Conservation (phyloP, 2,797 vertebrate genomes). For the Melanitta fusca region DNA sequence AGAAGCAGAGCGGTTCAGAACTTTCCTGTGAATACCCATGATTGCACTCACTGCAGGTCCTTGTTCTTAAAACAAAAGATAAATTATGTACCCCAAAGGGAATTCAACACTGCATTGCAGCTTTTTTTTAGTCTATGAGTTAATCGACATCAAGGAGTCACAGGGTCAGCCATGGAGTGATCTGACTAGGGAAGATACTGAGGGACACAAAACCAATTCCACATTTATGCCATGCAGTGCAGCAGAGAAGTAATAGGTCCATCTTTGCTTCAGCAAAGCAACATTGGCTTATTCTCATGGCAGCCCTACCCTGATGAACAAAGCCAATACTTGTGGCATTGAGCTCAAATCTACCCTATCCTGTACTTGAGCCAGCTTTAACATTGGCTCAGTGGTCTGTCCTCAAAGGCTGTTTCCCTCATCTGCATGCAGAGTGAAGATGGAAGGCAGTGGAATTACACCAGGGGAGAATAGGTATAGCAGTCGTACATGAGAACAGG, state of each 20-base stretch:
- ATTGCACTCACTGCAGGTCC: neutral
- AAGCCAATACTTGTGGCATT: neutral
- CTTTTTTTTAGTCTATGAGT: neutral
- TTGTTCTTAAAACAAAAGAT: neutral
- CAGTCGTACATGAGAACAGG: accelerated
- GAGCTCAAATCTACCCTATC: neutral
- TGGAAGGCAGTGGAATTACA: neutral
- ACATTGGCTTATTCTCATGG: neutral
- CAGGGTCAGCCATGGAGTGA: neutral
- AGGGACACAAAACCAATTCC: neutral
- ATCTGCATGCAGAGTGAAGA: neutral
- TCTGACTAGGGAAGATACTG: neutral
- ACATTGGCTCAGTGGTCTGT: neutral
- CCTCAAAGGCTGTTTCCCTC: neutral
- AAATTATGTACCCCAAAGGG: neutral
- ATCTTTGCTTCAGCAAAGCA: neutral
- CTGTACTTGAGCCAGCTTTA: neutral
- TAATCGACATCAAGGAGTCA: neutral
- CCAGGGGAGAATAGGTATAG: neutral
- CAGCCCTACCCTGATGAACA: neutral
- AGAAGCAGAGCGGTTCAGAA: neutral
- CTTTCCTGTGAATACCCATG: neutral
- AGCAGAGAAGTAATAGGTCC: neutral
- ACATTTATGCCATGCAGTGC: neutral
- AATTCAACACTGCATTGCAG: neutral